A percentile compares a stretch with the other conserved stretches of the same genome.
phyloP scores from a whole-genome alignment of 92 coral and sea anemone species.

The Umimayanthus chanpuru region DNA sequence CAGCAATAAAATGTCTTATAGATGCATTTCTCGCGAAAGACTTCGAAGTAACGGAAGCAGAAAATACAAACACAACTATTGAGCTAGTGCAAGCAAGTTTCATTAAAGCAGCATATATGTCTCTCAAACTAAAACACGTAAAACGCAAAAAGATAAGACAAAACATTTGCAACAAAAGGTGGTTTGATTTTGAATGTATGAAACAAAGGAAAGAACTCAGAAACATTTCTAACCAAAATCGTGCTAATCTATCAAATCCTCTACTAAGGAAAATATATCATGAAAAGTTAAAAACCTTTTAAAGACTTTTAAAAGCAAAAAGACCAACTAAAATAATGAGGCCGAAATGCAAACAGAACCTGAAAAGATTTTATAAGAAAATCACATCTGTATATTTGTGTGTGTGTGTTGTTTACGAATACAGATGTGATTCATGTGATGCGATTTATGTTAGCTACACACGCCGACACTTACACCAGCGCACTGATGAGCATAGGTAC shows the following conservation, averaged over 20 bases:
- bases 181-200: too few relatives aligned
- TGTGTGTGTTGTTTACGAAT: too few relatives aligned
- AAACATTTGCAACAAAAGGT: conserved; percentile 32
- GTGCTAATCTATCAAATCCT: conserved; percentile 35
- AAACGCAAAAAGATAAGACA: background rate
- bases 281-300: conserved; percentile 26
- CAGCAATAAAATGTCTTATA: conserved; percentile 20
- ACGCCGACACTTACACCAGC: too few relatives aligned
- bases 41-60: conserved; percentile 31
- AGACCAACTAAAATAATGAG: conserved; percentile 20
- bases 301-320: conserved; percentile 37
- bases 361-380: too few relatives aligned
- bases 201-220: conserved; percentile 34
- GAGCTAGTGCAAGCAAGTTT: conserved; percentile 45
- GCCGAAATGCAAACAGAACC: conserved; percentile 3
- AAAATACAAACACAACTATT: conserved; percentile 31
- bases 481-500: too few relatives aligned
- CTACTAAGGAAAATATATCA: conserved; percentile 28
- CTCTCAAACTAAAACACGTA: conserved; percentile 26
- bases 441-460: too few relatives aligned
- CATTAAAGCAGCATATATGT: conserved; percentile 34
- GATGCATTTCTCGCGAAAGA: conserved; percentile 30
- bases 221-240: conserved; percentile 48
- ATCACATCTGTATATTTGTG: too few relatives aligned
- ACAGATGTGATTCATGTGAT: too few relatives aligned